Evolutionary conservation across 2,113 vertebrate species (phyloP).

Genomic region (Menidia beryllina): DNA sequence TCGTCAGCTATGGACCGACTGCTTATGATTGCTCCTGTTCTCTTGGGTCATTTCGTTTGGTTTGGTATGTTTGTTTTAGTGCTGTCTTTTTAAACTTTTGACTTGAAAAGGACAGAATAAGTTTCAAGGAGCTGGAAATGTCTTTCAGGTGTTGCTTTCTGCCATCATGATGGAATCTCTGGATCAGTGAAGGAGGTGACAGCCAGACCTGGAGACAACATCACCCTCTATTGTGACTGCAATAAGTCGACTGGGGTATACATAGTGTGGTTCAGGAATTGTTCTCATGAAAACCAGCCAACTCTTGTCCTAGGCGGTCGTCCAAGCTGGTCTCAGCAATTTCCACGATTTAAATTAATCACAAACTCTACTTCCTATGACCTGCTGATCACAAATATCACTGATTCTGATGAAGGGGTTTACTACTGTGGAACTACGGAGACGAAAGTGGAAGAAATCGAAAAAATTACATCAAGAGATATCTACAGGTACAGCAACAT

Average conservation of each 20-base stretch:
- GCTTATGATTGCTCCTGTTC: not conserved
- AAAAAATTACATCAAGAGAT: rapidly evolving
- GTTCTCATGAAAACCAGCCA: constrained; percentile 33
- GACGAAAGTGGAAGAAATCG: rapidly evolving
- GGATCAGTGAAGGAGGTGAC: constrained; percentile 12
- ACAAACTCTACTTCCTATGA: not conserved
- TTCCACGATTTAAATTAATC: not conserved
- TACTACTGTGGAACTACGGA: constrained; percentile 35
- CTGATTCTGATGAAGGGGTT: constrained; percentile 35
- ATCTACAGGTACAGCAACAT: not conserved
- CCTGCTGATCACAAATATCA: constrained; percentile 26
- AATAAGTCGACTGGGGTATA: not conserved
- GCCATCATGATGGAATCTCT: constrained; percentile 5
- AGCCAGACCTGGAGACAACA: constrained; percentile 37
- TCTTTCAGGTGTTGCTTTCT: constrained; percentile 17
- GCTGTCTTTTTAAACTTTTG: no score
- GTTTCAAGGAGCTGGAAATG: no score
- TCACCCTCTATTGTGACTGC: constrained; percentile 39
- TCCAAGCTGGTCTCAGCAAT: not conserved
- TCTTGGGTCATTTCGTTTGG: not conserved
- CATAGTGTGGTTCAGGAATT: constrained; percentile 41
- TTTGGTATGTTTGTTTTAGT: not conserved
- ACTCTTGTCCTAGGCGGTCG: not conserved
- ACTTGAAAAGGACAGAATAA: no score
- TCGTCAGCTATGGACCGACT: constrained; percentile 14